Evolutionary conservation across 2,797 vertebrate genomes (phyloP), one percentile per base, ranked within the genome.

Genomic region (Epinephelus malabaricus): DNA sequence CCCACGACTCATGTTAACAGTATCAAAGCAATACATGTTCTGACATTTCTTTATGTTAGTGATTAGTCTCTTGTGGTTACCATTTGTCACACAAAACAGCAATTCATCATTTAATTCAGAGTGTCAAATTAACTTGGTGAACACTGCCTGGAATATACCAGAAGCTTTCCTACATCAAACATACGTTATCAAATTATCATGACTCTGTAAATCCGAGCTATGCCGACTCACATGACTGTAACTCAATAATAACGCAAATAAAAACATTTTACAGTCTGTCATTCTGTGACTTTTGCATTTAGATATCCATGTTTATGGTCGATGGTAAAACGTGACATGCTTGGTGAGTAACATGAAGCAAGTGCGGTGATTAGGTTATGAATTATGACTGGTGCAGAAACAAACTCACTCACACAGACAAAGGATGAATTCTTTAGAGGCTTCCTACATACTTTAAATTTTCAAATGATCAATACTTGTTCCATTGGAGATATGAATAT

Each of bases 311-410:
- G 73, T 80, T 79, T 75, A 82, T 68, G 79, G 46, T 49, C 13
- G 2, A 14, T 30, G 17, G 53, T 77, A 62, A 83, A 82, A 76
- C 0, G 6, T 38, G 49, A 77, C 56, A 76, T 65, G 70, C 2
- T 75, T 25, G 13, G 30, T 83, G 69, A 76, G 69, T 12, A 55
- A 76, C 15, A 73, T 56, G 56, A 71, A 79, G 67, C 9, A 2
- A 19, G 45, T 45, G 67, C 51, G 53, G 58, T 76, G 34, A 82
- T 78, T 67, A 86, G 11, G 54, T 82, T 76, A 83, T 82, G 81
- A 82, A 62, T 78, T 65, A 78, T 76, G 77, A 77, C 17, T 30
- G 15, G 10, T 82, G 73, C 9, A 66, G 15, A 65, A 68, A 75
- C 14, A 25, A 66, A 64, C 2, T 5, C 30, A 75, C 69, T 80